Conservation (phyloP, 2,888 invertebrate genomes). For the Adelognathus sp. region DNA sequence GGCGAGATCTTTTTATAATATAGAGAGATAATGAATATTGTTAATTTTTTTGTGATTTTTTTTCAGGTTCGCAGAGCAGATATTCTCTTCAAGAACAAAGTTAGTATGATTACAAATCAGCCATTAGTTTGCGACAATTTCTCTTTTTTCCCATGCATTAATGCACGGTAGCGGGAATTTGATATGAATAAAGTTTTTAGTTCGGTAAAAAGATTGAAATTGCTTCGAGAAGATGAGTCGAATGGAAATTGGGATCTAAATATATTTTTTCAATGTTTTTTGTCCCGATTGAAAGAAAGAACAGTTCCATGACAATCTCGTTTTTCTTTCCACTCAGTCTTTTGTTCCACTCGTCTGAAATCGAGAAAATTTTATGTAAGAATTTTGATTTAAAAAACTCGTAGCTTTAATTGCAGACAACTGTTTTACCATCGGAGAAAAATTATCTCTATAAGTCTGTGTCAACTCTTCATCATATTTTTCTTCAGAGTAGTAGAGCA, state of each 20-base stretch:
- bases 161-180: neutral
- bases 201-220: neutral
- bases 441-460: neutral
- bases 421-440: neutral
- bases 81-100: slow-evolving; percentile 88
- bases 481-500: neutral
- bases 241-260: too few relatives aligned
- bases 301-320: too few relatives aligned
- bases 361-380: neutral
- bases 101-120: slow-evolving; percentile 70
- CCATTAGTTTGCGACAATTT: too few relatives aligned
- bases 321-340: neutral
- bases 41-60: neutral
- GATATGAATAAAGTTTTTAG: neutral
- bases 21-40: too few relatives aligned
- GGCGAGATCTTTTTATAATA: too few relatives aligned
- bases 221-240: too few relatives aligned
- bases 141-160: neutral
- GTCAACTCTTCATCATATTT: neutral
- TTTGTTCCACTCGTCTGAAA: neutral
- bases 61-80: slow-evolving; percentile 80
- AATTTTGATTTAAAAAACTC: too few relatives aligned
- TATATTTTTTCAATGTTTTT: too few relatives aligned
- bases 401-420: neutral
- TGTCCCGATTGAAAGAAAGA: too few relatives aligned